These are phyloP conservation scores for Junonia oenone DNA, from an alignment of 2,888 invertebrate species.

Conservation along the genomic window DNA sequence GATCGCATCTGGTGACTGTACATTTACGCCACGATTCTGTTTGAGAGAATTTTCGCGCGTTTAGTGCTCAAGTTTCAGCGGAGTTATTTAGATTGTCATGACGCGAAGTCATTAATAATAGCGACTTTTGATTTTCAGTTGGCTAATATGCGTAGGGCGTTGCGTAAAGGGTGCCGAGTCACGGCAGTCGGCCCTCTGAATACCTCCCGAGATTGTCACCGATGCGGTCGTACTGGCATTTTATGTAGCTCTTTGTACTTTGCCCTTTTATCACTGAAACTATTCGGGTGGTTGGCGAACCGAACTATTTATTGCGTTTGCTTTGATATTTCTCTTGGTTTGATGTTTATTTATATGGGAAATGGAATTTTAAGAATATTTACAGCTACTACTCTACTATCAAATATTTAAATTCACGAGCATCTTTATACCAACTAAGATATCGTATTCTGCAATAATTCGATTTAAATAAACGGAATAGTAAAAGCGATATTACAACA, in stretches of 20 bases:
- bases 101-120: conserved; percentile 73
- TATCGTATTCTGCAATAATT: neutral
- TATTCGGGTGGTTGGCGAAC: conserved; percentile 66
- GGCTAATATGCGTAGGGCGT: conserved; percentile 73
- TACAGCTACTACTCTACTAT: neutral
- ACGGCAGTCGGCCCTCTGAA: conserved; percentile 63
- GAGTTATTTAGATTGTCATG: conserved; percentile 78
- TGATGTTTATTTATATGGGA: conserved; percentile 29
- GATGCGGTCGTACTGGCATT: conserved; percentile 72
- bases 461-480: neutral
- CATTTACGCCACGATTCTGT: conserved; percentile 57
- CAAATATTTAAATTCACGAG: neutral
- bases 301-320: conserved; percentile 58
- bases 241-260: conserved; percentile 75
- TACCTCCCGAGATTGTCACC: conserved; percentile 74
- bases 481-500: conserved; percentile 2
- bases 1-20: conserved; percentile 72
- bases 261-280: conserved; percentile 67
- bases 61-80: conserved; percentile 61
- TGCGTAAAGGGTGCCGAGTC: conserved; percentile 65
- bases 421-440: neutral
- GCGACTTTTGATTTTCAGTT: conserved; percentile 76
- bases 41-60: conserved; percentile 54
- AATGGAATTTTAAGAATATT: conserved; percentile 12
- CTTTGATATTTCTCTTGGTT: conserved; percentile 49